phyloP scores from a whole-genome alignment of 2,113 vertebrate species.

The Tringa solitaria region DNA sequence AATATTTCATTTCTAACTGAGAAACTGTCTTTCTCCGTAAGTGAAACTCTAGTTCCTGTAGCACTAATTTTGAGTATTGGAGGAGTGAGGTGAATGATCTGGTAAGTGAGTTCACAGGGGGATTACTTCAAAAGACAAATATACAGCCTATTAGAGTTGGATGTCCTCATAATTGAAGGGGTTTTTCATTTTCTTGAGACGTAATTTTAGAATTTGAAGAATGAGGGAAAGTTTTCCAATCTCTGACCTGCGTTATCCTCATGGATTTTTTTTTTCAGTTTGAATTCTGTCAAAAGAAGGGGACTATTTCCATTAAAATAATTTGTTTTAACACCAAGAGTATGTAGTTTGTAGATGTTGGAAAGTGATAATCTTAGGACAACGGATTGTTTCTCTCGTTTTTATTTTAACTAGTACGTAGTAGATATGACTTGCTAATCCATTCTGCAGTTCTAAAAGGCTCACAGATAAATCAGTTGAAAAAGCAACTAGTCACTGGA shows the following conservation, averaged over 20 bases:
- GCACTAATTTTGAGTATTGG: not conserved
- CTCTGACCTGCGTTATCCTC: not conserved
- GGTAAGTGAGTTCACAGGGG: not conserved
- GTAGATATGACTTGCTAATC: not conserved
- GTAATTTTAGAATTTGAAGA: not conserved
- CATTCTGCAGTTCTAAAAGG: not conserved
- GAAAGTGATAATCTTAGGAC: not conserved
- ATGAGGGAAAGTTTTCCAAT: not conserved
- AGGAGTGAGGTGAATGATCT: not conserved
- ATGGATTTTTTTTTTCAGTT: not conserved
- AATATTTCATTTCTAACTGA: not conserved
- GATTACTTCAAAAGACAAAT: not conserved
- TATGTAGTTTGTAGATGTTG: not conserved
- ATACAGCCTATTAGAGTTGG: not conserved
- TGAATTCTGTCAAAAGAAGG: not conserved
- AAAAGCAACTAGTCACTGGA: not conserved
- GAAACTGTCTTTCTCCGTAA: not conserved
- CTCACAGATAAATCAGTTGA: not conserved
- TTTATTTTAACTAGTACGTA: not conserved
- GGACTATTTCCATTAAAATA: not conserved
- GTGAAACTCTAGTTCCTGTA: not conserved
- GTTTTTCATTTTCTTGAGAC: not conserved
- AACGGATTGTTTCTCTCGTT: not conserved
- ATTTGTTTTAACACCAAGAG: not conserved
- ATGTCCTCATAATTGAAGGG: not conserved